Conservation (phyloP, 53 echinoderm and acorn worm genomes). For the Mesocentrotus franciscanus region DNA sequence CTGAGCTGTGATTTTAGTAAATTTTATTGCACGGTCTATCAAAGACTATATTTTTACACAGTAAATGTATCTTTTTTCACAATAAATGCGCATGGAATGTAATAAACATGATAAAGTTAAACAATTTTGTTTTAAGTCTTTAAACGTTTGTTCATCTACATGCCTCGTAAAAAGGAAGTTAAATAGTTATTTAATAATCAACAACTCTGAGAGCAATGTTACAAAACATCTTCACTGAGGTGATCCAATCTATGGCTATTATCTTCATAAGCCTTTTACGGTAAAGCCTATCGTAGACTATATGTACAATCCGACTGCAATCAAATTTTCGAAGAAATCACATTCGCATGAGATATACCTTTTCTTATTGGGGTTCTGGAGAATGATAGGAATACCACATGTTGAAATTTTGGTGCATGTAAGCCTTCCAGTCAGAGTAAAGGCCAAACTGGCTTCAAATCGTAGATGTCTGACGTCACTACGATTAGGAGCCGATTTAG, state of each 20-base stretch:
- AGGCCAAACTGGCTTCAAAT: too few relatives aligned
- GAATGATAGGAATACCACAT: too few relatives aligned
- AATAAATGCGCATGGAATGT: neutral
- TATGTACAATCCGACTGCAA: too few relatives aligned
- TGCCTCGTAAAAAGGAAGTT: neutral
- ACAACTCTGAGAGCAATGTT: too few relatives aligned
- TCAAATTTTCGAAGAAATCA: too few relatives aligned
- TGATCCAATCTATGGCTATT: neutral
- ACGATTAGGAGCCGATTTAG: too few relatives aligned
- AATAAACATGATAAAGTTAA: neutral
- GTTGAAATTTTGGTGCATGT: too few relatives aligned
- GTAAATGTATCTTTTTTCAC: neutral
- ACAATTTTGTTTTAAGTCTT: neutral
- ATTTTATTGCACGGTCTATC: neutral
- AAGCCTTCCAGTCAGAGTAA: too few relatives aligned
- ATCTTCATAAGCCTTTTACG: neutral
- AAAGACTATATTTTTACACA: neutral
- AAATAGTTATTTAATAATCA: neutral
- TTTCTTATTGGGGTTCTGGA: too few relatives aligned
- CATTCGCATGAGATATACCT: too few relatives aligned
- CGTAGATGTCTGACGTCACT: too few relatives aligned
- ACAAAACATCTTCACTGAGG: neutral
- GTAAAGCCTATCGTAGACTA: too few relatives aligned
- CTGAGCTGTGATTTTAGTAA: neutral
- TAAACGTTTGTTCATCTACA: neutral